A percentile compares a stretch with the other conserved stretches of the same genome.
phyloP scores from a whole-genome alignment of 1,140 invertebrate genomes.

The Danaus melanippus region DNA sequence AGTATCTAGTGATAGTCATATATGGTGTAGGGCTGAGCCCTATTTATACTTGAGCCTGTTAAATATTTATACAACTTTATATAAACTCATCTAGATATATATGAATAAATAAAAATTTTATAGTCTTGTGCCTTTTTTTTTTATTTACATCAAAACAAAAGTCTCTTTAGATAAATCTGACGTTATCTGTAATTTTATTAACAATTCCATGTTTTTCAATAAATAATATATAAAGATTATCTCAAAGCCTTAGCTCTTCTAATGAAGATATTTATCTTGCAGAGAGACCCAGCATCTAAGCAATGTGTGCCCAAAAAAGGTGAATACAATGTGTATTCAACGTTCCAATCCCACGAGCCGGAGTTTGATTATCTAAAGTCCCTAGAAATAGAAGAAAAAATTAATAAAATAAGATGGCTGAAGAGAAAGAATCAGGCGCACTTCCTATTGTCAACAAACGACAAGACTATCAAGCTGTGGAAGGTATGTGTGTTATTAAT shows the following conservation, averaged over 20 bases:
- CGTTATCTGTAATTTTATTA: too few species aligned
- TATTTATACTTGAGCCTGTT: too few species aligned
- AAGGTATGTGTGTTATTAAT: conserved; percentile 73
- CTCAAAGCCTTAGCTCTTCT: neutral
- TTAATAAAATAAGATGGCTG: conserved; percentile 99
- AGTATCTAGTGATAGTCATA: too few species aligned
- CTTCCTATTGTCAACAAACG: conserved; percentile 99
- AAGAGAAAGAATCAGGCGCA: conserved; percentile 98
- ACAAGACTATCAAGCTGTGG: conserved; percentile 90
- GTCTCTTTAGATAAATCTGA: too few species aligned
- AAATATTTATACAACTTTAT: too few species aligned
- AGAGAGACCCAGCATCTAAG: conserved; percentile 87
- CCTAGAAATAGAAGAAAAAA: conserved; percentile 99
- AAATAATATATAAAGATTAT: too few species aligned
- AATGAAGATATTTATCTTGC: conserved; percentile 42
- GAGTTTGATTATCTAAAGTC: conserved; percentile 99
- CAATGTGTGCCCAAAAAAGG: conserved; percentile 90
- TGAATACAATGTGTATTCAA: conserved; percentile 99
- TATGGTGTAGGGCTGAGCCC: too few species aligned
- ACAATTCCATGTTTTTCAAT: too few species aligned
- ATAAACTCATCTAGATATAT: too few species aligned
- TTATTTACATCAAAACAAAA: too few species aligned
- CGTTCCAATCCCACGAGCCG: conserved; percentile 99
- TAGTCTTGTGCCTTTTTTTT: too few species aligned
- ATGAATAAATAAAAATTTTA: too few species aligned